Evolutionary conservation across 2,888 invertebrate species (phyloP).

Genomic region (Stenolophus ochropezus): DNA sequence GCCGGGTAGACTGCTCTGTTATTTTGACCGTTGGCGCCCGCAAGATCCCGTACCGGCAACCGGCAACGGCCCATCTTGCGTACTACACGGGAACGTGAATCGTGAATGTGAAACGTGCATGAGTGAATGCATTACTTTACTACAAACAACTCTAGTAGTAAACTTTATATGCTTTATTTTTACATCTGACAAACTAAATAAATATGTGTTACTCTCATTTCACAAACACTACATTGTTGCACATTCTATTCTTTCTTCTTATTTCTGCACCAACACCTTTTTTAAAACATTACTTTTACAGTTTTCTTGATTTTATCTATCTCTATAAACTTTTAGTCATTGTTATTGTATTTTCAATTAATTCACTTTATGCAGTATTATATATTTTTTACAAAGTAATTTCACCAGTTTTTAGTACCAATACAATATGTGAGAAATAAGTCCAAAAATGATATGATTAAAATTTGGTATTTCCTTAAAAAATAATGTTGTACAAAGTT

Average conservation of each 20-base stretch:
- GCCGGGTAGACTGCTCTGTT: slow-evolving; percentile 21
- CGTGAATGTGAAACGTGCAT: neutral
- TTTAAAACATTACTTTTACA: too few relatives aligned
- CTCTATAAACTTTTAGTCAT: too few relatives aligned
- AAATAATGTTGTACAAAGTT: too few relatives aligned
- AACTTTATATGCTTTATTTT: slow-evolving; percentile 5
- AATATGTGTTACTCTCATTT: neutral
- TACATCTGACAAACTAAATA: slow-evolving; percentile 11
- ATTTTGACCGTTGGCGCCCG: slow-evolving; percentile 34
- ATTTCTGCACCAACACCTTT: neutral
- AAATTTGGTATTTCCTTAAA: too few relatives aligned
- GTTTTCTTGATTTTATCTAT: too few relatives aligned
- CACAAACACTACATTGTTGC: neutral
- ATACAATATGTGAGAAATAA: too few relatives aligned
- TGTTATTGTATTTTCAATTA: too few relatives aligned
- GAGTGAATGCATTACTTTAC: neutral
- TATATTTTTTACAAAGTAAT: too few relatives aligned
- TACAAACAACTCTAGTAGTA: neutral
- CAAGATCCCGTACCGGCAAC: slow-evolving; percentile 4
- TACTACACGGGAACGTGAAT: slow-evolving; percentile 12
- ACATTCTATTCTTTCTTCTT: neutral
- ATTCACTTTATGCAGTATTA: too few relatives aligned
- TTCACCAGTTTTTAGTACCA: too few relatives aligned
- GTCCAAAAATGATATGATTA: too few relatives aligned
- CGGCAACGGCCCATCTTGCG: neutral